These are phyloP conservation scores for Protaetia brevitarsis DNA, from an alignment of 1,140 invertebrate genomes.

Conservation along the genomic window DNA sequence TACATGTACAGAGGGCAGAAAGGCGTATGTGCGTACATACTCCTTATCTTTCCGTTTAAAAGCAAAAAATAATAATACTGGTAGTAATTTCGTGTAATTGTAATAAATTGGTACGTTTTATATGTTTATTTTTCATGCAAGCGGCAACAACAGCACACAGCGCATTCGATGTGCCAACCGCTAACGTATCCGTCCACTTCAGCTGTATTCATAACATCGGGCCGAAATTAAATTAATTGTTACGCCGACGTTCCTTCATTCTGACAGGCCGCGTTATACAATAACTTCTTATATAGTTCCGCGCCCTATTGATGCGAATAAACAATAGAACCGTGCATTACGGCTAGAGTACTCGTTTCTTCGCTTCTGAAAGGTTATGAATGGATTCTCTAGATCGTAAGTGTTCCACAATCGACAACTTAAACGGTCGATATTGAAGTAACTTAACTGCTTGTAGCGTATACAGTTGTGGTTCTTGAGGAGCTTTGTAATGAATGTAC, in stretches of 20 bases:
- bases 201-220: neutral
- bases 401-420: neutral
- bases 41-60: neutral
- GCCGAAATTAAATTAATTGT: slow-evolving; percentile 7
- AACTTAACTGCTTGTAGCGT: neutral
- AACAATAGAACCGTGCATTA: neutral
- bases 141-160: neutral
- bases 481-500: neutral
- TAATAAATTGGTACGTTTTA: slow-evolving; percentile 11
- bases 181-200: neutral
- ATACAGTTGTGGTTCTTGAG: neutral
- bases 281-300: neutral
- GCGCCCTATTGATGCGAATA: neutral
- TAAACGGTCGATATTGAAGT: neutral
- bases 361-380: neutral
- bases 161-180: neutral
- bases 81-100: slow-evolving; percentile 15
- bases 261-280: neutral
- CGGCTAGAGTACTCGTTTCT: neutral
- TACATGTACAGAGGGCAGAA: neutral
- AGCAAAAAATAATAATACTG: slow-evolving; percentile 3
- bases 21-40: no score
- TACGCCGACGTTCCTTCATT: neutral
- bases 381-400: slow-evolving; percentile 4
- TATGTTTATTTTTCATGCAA: slow-evolving; percentile 13